Conservation (phyloP, 2,888 invertebrate genomes). For the Amphipyra tragopoginis region DNA sequence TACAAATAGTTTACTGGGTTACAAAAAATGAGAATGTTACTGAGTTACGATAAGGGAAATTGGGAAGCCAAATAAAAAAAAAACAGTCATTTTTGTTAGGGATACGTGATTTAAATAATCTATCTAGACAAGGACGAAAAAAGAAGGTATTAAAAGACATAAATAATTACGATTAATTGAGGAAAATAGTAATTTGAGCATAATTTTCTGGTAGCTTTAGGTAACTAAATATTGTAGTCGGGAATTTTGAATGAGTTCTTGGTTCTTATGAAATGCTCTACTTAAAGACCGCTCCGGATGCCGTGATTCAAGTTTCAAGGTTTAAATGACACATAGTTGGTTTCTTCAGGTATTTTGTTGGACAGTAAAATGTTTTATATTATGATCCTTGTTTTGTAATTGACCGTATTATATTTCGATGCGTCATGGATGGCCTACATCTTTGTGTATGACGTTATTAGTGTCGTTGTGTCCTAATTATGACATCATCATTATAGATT, state of each 20-base stretch:
- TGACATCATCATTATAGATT: too few relatives aligned
- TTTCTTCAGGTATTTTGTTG: conserved; percentile 16
- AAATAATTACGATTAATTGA: background rate
- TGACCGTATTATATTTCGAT: conserved; percentile 10
- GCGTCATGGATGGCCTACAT: conserved; percentile 23
- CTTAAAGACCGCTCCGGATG: conserved; percentile 9
- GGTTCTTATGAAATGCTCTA: conserved; percentile 32
- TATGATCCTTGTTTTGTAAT: conserved; percentile 13
- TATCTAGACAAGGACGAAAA: too few relatives aligned
- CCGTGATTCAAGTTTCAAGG: conserved; percentile 44
- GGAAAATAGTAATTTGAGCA: conserved; percentile 17
- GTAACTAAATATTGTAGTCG: conserved; percentile 1
- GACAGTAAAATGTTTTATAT: conserved; percentile 25
- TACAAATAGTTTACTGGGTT: too few relatives aligned
- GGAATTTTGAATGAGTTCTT: conserved; percentile 28
- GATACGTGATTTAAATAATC: too few relatives aligned
- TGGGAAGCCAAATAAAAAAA: too few relatives aligned
- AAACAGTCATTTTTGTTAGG: too few relatives aligned
- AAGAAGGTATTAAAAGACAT: background rate
- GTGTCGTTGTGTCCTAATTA: too few relatives aligned
- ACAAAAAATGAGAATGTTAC: too few relatives aligned
- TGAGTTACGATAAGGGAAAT: too few relatives aligned
- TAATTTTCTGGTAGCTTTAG: conserved; percentile 1
- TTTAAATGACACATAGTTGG: conserved; percentile 35
- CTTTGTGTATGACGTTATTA: too few relatives aligned